Evolutionary conservation across 2,113 vertebrate genomes (phyloP).

Genomic region (Blennius ocellaris): DNA sequence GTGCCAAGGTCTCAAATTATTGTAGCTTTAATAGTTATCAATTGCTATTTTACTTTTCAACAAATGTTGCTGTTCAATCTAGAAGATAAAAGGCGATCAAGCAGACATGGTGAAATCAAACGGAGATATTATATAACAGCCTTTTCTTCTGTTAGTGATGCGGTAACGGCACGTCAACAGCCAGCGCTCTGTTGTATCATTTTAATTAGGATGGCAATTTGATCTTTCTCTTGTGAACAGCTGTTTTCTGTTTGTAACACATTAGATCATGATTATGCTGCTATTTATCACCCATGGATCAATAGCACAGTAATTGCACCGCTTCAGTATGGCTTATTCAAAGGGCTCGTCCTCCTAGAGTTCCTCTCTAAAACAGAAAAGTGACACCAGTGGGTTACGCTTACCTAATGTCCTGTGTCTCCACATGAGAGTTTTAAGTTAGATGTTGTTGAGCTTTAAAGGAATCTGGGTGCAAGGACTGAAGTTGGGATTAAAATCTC

Average conservation of each 20-base stretch:
- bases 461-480: neutral
- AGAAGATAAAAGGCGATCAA: neutral
- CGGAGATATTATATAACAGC: neutral
- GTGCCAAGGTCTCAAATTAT: neutral
- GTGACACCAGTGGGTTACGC: constrained; percentile 27
- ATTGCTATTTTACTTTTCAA: constrained; percentile 14
- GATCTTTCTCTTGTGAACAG: constrained; percentile 61
- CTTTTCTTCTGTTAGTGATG: neutral
- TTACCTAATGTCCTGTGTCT: constrained; percentile 53
- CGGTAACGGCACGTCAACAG: constrained; percentile 12
- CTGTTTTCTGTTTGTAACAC: constrained; percentile 52
- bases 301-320: constrained; percentile 69
- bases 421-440: constrained; percentile 18
- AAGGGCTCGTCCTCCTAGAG: constrained; percentile 25
- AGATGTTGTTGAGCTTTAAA: constrained; percentile 28
- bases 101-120: neutral
- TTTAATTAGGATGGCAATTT: constrained; percentile 41
- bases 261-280: constrained; percentile 48
- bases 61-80: constrained; percentile 1
- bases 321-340: constrained; percentile 46
- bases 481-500: constrained; percentile 7
- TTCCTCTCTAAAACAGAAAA: constrained; percentile 51
- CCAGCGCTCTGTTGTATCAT: constrained; percentile 7
- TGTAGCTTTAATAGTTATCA: constrained; percentile 19
- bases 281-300: constrained; percentile 68